A percentile compares a stretch with the other conserved stretches of the same genome.
phyloP scores from a whole-genome alignment of 1,140 invertebrate species.

The Panulirus ornatus region DNA sequence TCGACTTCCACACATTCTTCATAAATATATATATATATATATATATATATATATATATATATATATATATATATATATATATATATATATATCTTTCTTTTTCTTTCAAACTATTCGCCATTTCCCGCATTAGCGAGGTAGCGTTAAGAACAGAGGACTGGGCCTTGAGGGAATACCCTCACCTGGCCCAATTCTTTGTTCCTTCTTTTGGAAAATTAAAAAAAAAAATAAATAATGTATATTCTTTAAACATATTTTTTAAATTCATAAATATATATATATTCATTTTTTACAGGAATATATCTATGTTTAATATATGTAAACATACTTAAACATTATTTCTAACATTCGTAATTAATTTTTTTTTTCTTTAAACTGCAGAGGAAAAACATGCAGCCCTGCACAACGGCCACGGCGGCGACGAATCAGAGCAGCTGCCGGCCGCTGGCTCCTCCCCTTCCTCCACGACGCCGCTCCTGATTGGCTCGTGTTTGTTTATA shows the following conservation, averaged over 20 bases:
- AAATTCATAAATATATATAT: constrained; percentile 33
- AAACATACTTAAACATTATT: constrained; percentile 16
- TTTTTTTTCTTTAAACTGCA: background rate
- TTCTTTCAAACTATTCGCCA: too few relatives aligned
- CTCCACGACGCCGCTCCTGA: background rate
- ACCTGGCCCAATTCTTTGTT: too few relatives aligned
- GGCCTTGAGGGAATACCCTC: too few relatives aligned
- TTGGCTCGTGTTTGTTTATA: constrained; percentile 14
- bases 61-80: constrained; percentile 52
- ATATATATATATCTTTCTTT: too few relatives aligned
- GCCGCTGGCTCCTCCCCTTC: background rate
- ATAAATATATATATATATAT: constrained; percentile 41
- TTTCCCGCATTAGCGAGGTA: too few relatives aligned
- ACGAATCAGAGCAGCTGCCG: background rate
- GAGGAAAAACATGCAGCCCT: background rate
- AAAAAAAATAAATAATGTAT: background rate
- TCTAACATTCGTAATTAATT: background rate
- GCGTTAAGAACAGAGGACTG: too few relatives aligned
- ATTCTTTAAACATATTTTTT: background rate
- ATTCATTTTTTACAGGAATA: background rate
- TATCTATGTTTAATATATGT: constrained; percentile 19
- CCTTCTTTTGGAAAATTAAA: too few relatives aligned
- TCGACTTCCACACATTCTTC: too few relatives aligned
- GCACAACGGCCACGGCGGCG: constrained; percentile 11
- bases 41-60: constrained; percentile 48